Conservation (phyloP, 2,113 vertebrate genomes). For the Cichladusa arquata region DNA sequence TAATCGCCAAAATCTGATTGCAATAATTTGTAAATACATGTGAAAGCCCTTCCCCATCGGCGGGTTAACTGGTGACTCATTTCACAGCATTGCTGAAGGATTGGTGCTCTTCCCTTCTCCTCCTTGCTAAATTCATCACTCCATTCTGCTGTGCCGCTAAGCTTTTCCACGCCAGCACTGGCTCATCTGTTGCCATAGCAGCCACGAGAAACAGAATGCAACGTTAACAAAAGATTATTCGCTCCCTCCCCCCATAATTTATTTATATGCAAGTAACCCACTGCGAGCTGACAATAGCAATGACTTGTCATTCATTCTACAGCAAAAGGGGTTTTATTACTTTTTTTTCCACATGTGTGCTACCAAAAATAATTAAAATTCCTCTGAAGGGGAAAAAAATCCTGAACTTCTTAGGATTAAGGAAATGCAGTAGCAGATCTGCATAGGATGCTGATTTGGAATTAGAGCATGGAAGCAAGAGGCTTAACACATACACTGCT, state of each 20-base stretch:
- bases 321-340: background rate
- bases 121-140: background rate
- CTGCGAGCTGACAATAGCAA: conserved; percentile 5
- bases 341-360: background rate
- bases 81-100: background rate
- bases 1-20: background rate
- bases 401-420: conserved; percentile 24
- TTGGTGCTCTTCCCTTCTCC: background rate
- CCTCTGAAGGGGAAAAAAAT: background rate
- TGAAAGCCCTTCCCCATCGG: background rate
- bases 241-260: background rate
- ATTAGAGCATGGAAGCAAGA: conserved; percentile 14
- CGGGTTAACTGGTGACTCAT: background rate
- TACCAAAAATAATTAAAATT: conserved; percentile 17
- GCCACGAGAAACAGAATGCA: conserved; percentile 19
- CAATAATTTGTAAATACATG: background rate
- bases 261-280: conserved; percentile 48
- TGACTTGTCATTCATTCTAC: background rate
- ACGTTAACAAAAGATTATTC: conserved; percentile 22
- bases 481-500: background rate
- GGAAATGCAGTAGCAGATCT: conserved; percentile 8
- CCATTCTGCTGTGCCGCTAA: background rate
- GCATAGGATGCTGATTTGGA: conserved; percentile 5
- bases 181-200: conserved; percentile 60
- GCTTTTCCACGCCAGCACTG: background rate